Percentiles rank a stretch among this genome's conserved stretches.
These are phyloP conservation scores for Notarius lentiginosus DNA, from an alignment of 2,113 vertebrate genomes.

Conservation along the genomic window DNA sequence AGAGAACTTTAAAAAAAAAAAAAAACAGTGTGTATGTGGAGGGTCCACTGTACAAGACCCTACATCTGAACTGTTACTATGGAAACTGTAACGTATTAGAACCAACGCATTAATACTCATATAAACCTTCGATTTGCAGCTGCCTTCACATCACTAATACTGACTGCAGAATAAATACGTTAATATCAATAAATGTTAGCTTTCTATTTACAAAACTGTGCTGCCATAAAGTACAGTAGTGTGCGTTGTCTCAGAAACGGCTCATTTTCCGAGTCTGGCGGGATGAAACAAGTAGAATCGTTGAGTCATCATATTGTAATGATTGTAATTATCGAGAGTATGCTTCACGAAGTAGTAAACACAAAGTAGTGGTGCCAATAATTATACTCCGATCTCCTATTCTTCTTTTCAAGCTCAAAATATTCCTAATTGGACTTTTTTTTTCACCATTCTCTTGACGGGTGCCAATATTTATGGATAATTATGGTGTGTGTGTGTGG, in stretches of 20 bases:
- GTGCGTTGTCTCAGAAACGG: not conserved
- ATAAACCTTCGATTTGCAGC: not conserved
- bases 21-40: too few species aligned
- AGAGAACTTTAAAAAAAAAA: not conserved
- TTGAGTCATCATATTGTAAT: not conserved
- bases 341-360: not conserved
- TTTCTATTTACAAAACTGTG: not conserved
- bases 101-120: not conserved
- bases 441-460: not conserved
- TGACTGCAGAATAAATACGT: not conserved
- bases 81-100: not conserved
- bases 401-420: not conserved
- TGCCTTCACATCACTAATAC: not conserved
- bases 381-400: not conserved
- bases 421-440: not conserved
- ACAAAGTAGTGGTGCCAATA: not conserved
- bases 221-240: not conserved
- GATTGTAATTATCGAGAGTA: not conserved
- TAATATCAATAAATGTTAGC: not conserved
- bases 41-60: too few species aligned
- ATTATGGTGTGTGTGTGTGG: conserved; percentile 2
- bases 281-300: not conserved
- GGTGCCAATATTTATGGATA: not conserved
- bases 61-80: not conserved
- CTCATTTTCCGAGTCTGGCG: not conserved